Conservation (phyloP, 2,113 vertebrate genomes). For the Colaptes auratus region DNA sequence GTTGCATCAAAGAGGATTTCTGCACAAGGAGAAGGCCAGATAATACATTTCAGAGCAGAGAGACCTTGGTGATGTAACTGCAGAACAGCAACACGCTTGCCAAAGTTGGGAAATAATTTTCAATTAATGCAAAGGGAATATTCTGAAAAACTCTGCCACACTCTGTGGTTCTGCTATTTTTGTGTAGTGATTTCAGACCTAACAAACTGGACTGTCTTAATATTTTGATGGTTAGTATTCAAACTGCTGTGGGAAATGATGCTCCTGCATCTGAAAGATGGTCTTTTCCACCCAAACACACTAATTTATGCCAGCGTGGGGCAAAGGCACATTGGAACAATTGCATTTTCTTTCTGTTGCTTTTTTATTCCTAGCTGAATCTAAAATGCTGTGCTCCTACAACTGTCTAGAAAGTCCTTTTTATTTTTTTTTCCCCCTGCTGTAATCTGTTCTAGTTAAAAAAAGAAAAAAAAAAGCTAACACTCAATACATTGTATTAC, state of each 20-base stretch:
- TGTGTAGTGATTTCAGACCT: neutral
- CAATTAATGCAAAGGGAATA: neutral
- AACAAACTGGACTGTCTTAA: conserved; percentile 16
- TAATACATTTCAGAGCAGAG: neutral
- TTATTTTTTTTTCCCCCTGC: neutral
- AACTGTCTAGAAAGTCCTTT: neutral
- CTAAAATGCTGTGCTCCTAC: neutral
- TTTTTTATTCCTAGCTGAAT: neutral
- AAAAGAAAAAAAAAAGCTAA: neutral
- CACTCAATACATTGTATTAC: neutral
- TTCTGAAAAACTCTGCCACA: neutral
- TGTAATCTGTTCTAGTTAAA: neutral
- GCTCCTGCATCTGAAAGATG: neutral
- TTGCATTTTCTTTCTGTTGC: neutral
- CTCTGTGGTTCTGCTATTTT: neutral
- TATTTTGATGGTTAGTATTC: conserved; percentile 6
- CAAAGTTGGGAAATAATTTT: neutral
- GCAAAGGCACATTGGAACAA: neutral
- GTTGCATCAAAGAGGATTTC: neutral
- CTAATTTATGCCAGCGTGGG: neutral
- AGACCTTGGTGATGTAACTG: neutral
- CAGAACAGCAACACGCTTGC: neutral
- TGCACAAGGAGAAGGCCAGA: neutral
- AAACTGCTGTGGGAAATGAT: neutral
- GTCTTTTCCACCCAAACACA: neutral